Evolutionary conservation across 2,797 vertebrate genomes (phyloP).

Genomic region (Zalophus californianus): DNA sequence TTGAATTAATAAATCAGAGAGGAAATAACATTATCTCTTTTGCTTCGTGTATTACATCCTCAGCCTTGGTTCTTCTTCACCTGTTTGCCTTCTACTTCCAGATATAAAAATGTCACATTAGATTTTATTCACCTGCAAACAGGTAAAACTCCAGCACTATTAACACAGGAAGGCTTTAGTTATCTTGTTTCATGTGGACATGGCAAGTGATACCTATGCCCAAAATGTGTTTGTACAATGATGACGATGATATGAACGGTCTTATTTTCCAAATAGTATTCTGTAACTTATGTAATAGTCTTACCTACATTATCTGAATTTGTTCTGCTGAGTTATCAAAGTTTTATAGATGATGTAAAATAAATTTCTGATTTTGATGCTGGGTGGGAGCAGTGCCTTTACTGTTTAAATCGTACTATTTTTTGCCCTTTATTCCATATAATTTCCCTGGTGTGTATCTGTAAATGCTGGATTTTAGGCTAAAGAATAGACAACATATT

Average conservation of each 20-base stretch:
- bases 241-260: conserved; percentile 24
- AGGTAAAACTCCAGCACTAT: not conserved
- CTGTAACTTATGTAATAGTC: not conserved
- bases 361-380: not conserved
- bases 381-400: conserved; percentile 39
- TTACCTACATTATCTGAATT: conserved; percentile 52
- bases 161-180: conserved; percentile 36
- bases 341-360: conserved; percentile 50
- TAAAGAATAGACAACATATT: conserved; percentile 31
- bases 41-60: conserved; percentile 21
- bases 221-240: conserved; percentile 28
- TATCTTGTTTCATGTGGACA: conserved; percentile 6
- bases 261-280: conserved; percentile 59
- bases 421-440: conserved; percentile 3
- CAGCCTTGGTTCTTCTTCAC: conserved; percentile 52
- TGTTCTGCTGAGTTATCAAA: conserved; percentile 50
- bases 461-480: conserved; percentile 53
- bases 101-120: conserved; percentile 43
- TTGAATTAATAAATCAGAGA: conserved; percentile 69
- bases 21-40: conserved; percentile 58
- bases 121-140: conserved; percentile 56
- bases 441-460: conserved; percentile 52
- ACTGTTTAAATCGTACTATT: conserved; percentile 37
- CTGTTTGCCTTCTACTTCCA: conserved; percentile 62
- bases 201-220: not conserved